Conservation (phyloP, 2,113 vertebrate genomes). For the Crotalus viridis region DNA sequence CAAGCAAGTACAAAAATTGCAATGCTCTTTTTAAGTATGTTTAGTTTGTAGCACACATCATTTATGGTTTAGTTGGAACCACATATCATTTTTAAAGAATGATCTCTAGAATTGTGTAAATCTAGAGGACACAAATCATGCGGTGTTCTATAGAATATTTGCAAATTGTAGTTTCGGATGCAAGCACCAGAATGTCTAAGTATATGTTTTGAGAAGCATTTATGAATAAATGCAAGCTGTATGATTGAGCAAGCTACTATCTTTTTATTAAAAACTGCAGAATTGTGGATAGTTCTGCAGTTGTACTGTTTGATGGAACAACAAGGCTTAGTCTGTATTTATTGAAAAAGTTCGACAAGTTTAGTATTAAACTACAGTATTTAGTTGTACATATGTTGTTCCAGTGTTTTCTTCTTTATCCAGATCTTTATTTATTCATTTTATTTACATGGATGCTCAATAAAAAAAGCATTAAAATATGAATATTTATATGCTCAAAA, state of each 20-base stretch:
- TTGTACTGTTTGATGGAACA: background rate
- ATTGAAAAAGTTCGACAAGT: background rate
- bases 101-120: background rate
- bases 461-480: background rate
- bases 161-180: background rate
- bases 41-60: background rate
- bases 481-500: background rate
- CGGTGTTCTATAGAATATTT: background rate
- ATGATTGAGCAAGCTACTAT: background rate
- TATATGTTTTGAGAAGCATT: background rate
- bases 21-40: accelerated
- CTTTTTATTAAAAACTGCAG: background rate
- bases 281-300: background rate
- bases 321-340: background rate
- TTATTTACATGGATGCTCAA: background rate
- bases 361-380: background rate
- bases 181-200: background rate
- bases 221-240: background rate
- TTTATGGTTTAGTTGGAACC: background rate
- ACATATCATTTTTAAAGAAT: background rate
- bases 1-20: background rate
- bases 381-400: background rate
- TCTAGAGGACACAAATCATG: background rate
- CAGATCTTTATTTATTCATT: background rate
- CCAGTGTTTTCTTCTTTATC: background rate